Conservation (phyloP, 2,797 vertebrate species). For the Clarias platycephalus region DNA sequence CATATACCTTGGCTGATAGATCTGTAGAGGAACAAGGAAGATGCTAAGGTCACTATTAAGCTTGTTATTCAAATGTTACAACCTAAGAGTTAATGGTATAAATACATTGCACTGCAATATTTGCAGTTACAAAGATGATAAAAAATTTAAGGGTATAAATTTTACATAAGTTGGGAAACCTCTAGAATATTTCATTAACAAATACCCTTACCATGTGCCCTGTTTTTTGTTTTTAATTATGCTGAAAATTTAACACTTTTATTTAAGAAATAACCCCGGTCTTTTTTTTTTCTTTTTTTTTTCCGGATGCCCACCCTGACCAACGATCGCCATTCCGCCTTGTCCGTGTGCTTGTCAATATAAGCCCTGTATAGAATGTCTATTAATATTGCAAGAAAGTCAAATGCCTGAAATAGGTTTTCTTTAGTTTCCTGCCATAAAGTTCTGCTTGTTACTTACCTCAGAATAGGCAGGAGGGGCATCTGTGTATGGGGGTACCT, state of each 20-base stretch:
- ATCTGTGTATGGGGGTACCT: constrained; percentile 91
- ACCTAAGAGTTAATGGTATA: not conserved
- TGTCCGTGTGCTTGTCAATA: too few species aligned
- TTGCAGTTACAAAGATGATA: not conserved
- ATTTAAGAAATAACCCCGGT: not conserved
- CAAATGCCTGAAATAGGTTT: not conserved
- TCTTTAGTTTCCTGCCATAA: not conserved
- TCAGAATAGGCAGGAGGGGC: constrained; percentile 94
- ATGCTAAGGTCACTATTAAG: not conserved
- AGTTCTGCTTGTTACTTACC: constrained; percentile 69
- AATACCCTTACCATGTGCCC: not conserved
- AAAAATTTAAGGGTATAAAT: not conserved
- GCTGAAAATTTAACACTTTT: not conserved
- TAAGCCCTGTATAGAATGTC: not conserved
- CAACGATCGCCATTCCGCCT: too few species aligned
- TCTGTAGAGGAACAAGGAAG: constrained; percentile 67
- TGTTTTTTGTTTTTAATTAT: not conserved
- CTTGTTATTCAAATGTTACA: not conserved
- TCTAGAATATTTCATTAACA: not conserved
- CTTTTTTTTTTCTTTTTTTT: too few species aligned
- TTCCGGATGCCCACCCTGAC: too few species aligned
- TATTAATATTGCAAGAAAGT: not conserved
- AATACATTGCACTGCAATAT: not conserved
- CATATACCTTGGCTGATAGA: constrained; percentile 94
- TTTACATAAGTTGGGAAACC: not conserved